Evolutionary conservation across 2,888 invertebrate genomes (phyloP), one percentile per base, ranked within the genome.

Genomic region (Drosophila falleni): DNA sequence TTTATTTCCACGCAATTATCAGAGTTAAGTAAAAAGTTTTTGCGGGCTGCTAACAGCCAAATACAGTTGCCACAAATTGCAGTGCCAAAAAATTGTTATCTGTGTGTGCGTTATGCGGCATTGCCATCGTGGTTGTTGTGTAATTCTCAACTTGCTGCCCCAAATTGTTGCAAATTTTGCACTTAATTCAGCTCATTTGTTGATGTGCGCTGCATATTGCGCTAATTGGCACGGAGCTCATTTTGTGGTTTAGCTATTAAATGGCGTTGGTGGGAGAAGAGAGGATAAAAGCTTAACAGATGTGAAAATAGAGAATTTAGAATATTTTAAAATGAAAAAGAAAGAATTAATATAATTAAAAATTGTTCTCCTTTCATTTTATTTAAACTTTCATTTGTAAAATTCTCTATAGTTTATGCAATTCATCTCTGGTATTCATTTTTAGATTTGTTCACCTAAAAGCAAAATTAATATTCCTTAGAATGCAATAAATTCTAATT

Each of bases 1-100:
- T 9, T 39, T 29, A 19, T 42, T 55, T 31, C 41, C 60, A 44
- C 54, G 49, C 68, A 82, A 73, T 88, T 82, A 80, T 75, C 78
- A 64, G 66, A 74, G 74, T 78, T 65, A 71, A 71, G 69, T 89
- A 65, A 71, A 86, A 89, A 84, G 76, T 84, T 89, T 75, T 23
- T 23, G 23, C 61, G 63, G 59, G 46, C 31, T 55, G 58, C 41
- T 41, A 53, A 46, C 83, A 64, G 47, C 37, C 53, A 69, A 73
- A 65, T 69, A 67, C 59, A 70, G 61, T 75, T 55, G 66, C 69
- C 89, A 70, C 67, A 80, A 88, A 71, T 75, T 78, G 72, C 65
- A 51, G 58, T 49, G 56, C 74, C 68, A 63, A 56, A 56, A 47
- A 41, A 23, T 9, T 31, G 19, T 15, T 76, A 65, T 75, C 62